phyloP scores from a whole-genome alignment of 2,888 invertebrate species.

The Xiphydria camelus region DNA sequence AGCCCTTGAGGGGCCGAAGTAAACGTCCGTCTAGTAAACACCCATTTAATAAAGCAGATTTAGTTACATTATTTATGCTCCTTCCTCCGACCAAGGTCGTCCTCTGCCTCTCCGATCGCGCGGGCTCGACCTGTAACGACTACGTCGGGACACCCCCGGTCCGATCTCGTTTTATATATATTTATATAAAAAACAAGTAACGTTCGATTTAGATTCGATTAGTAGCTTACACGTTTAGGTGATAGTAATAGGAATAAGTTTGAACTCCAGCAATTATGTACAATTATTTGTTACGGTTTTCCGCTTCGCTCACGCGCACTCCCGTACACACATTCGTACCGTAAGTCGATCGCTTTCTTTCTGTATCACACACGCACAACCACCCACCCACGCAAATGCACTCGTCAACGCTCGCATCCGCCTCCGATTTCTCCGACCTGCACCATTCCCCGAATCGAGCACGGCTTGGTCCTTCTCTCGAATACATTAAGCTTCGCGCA shows the following conservation, averaged over 20 bases:
- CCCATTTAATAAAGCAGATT: slow-evolving; percentile 58
- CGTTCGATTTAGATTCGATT: slow-evolving; percentile 44
- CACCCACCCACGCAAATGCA: slow-evolving; percentile 2
- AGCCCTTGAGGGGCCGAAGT: slow-evolving; percentile 6
- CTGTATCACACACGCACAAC: slow-evolving; percentile 7
- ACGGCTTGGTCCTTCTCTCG: too few species aligned
- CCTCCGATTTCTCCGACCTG: neutral
- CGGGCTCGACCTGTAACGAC: slow-evolving; percentile 18
- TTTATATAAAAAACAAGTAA: slow-evolving; percentile 50
- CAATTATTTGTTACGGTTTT: slow-evolving; percentile 44
- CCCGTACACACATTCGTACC: neutral
- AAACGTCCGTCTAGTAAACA: slow-evolving; percentile 50
- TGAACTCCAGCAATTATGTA: slow-evolving; percentile 55
- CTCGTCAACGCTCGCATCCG: slow-evolving; percentile 3
- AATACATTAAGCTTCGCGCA: too few species aligned
- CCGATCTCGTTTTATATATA: slow-evolving; percentile 38
- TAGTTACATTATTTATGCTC: slow-evolving; percentile 54
- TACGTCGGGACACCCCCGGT: slow-evolving; percentile 32
- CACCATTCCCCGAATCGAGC: too few species aligned
- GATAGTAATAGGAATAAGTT: slow-evolving; percentile 54
- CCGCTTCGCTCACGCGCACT: neutral
- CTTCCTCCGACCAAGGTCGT: slow-evolving; percentile 32
- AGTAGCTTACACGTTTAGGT: slow-evolving; percentile 44
- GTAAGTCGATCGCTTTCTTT: slow-evolving; percentile 11
- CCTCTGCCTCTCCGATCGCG: slow-evolving; percentile 7